Evolutionary conservation across 1,140 invertebrate genomes (phyloP), one percentile per base, ranked within the genome.

Genomic region (Colletes gigas): DNA sequence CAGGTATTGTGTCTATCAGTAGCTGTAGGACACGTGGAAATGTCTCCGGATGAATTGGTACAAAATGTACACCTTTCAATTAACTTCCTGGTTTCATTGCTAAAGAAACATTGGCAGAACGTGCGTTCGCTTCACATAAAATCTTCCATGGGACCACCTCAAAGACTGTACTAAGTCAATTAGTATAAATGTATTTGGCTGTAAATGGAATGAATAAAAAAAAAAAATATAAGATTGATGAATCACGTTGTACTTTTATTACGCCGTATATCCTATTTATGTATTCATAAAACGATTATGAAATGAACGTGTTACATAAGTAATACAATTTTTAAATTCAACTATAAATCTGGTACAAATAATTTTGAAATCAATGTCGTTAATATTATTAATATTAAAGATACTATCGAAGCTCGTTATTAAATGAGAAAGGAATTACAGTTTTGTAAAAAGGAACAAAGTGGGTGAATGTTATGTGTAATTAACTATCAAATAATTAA

Each of bases 101-200:
- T 99, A 92, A 99, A 99, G 95, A 99, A 99, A 94, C 99, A 99
- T 94, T 99, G 99, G 99, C 99, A 99, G 94, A 99, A 99, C 91
- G 98, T 99, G n/a, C 95, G 98, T 66, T 99, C 98, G 30, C 95
- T 99, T 55, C 98, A 99, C 94, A 97, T 99, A 88, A 99, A 99
- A 94, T 99, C 98, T 60, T 98, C 98, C 2, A 99, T 99, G 99
- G 99, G 99, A 90, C 97, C 97, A 88, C 96, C 98, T 88, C 98
- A 99, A 93, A 96, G 99, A 94, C 95, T 99, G 88, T 99, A 99
- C 94, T 99, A 98, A 97, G 76, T 10, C 1, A 19, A 83, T 70
- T 86, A 57, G 19, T 86, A 60, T 67, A 50, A 72, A 50, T n/a
- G 15, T 68, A 57, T 81, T 44, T 30, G 8, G 9, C 59, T 80